Evolutionary conservation across 2,888 invertebrate species (phyloP).

Genomic region (Drosophila helvetica): DNA sequence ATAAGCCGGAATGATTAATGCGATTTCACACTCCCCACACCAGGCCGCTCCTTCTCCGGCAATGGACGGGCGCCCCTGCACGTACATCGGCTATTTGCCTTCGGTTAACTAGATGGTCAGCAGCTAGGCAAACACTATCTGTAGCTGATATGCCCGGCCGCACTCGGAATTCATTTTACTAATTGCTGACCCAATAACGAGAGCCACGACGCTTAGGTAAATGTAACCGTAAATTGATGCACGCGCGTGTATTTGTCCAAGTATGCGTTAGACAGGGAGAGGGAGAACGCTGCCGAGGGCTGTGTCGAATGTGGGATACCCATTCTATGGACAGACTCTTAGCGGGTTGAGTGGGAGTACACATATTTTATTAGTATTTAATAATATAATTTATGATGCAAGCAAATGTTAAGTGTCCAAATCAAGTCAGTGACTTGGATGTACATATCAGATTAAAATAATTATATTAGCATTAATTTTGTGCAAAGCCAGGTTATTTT

Average conservation of each 20-base stretch:
- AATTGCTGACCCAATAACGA: constrained; percentile 70
- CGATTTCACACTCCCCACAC: constrained; percentile 7
- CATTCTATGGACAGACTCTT: constrained; percentile 1
- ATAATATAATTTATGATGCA: no score
- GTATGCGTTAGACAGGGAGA: constrained; percentile 15
- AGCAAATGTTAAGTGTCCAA: no score
- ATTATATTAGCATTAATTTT: no score
- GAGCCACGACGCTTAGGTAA: constrained; percentile 55
- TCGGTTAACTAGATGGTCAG: constrained; percentile 16
- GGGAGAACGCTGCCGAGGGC: no score
- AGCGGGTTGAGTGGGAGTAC: no score
- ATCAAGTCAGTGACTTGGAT: no score
- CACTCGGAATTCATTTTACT: constrained; percentile 27
- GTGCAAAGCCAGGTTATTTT: no score
- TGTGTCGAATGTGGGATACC: neutral
- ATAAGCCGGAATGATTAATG: constrained; percentile 1
- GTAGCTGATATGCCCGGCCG: constrained; percentile 2
- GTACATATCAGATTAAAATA: no score
- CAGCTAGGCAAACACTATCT: constrained; percentile 14
- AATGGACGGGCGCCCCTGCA: no score
- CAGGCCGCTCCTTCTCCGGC: no score
- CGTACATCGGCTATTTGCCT: constrained; percentile 22
- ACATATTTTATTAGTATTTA: no score
- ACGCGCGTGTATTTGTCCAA: constrained; percentile 55
- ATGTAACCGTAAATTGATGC: constrained; percentile 59